Evolutionary conservation across 1,140 invertebrate genomes (phyloP), one percentile per base, ranked within the genome.

Genomic region (Parasteatoda tepidariorum): DNA sequence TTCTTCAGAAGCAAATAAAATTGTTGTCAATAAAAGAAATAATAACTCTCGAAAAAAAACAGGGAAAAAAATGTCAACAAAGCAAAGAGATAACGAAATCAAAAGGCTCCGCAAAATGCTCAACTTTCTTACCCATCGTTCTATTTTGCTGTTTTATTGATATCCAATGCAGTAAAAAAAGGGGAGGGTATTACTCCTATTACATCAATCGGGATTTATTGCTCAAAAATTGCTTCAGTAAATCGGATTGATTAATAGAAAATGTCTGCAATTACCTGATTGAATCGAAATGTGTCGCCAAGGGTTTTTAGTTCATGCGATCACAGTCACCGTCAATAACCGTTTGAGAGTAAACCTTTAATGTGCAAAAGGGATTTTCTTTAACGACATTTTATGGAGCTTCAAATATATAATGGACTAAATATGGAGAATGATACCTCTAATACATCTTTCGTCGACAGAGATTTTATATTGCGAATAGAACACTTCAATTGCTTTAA

Each of bases 121-220:
- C 38, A 48, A 48, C 38, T 48, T 48, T 48, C 38, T 48, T 4
- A 9, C 18, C 18, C 4, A n/a, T n/a, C n/a, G n/a, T n/a, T 48
- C 4, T 48, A 9, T 48, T 0, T 48, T 13, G 1, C 15, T n/a
- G 22, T 55, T 71, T 71, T 31, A 71, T 71, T 71, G 68, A 71
- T 71, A 71, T 71, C 57, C 41, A 48, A 71, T 71, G 28, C 68
- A 48, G 26, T 48, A 18, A 48, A 68, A 68, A 38, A 68, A 24
- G 33, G 24, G 9, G 66, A 15, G 28, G 7, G 41, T 34, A 68
- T 41, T 48, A 38, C 68, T 71, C 41, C 68, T 57, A 48, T 71
- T 71, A 71, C 68, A 26, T 66, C 66, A 33, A 48, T 68, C 66
- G 13, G 57, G 68, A 71, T 71, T 71, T 71, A 71, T 71, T 57